Evolutionary conservation across 1,140 invertebrate genomes (phyloP).

Genomic region (Aphidius ervi): DNA sequence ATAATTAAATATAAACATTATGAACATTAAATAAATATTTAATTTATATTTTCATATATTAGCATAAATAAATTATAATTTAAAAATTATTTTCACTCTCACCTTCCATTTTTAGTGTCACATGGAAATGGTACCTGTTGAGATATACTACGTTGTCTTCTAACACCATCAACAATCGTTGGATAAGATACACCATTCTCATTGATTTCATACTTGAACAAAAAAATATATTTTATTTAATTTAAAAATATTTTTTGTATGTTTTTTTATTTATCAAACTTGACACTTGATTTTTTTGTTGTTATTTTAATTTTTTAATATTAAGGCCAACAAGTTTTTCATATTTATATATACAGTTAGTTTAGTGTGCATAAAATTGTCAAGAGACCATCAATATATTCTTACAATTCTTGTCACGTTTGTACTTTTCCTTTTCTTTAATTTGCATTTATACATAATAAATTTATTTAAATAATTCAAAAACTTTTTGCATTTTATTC

Average conservation of each 20-base stretch:
- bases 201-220: constrained; percentile 32
- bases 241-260: background rate
- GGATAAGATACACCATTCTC: constrained; percentile 35
- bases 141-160: constrained; percentile 42
- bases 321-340: too few relatives aligned
- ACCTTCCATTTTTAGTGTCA: constrained; percentile 35
- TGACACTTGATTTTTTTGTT: too few relatives aligned
- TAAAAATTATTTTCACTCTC: background rate
- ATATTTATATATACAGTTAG: too few relatives aligned
- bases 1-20: background rate
- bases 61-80: too few relatives aligned
- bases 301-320: too few relatives aligned
- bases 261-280: too few relatives aligned
- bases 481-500: too few relatives aligned
- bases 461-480: too few relatives aligned
- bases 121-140: constrained; percentile 46
- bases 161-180: constrained; percentile 27
- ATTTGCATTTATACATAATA: constrained; percentile 27
- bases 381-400: constrained; percentile 1
- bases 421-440: constrained; percentile 31
- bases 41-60: too few relatives aligned
- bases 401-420: constrained; percentile 26
- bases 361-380: too few relatives aligned
- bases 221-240: constrained; percentile 2
- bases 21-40: too few relatives aligned